phyloP scores from a whole-genome alignment of 2,113 vertebrate genomes.

The Dromiciops gliroides region DNA sequence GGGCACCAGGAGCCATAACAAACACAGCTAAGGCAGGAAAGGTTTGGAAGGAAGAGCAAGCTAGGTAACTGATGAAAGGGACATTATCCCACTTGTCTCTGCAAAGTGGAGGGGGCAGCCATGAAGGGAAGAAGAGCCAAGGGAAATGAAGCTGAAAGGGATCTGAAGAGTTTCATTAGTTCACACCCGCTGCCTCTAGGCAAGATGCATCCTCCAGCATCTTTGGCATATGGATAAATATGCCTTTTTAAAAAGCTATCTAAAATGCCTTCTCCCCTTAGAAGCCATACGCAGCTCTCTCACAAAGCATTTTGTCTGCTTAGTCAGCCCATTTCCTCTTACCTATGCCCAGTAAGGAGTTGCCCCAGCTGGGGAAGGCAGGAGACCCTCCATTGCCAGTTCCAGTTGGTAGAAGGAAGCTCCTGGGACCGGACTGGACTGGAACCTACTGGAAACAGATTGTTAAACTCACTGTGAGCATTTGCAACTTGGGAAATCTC shows the following conservation, averaged over 20 bases:
- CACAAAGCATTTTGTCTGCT: not conserved
- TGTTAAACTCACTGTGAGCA: not conserved
- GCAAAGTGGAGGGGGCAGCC: not conserved
- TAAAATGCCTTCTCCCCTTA: conserved; percentile 27
- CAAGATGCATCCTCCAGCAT: conserved; percentile 22
- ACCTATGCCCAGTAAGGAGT: not conserved
- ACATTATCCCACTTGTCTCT: not conserved
- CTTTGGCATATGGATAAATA: conserved; percentile 7
- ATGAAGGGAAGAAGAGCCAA: conserved; percentile 12
- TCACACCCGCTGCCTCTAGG: conserved; percentile 8
- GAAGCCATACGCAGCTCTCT: not conserved
- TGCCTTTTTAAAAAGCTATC: conserved; percentile 32
- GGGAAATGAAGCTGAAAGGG: conserved; percentile 17
- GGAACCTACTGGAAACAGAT: not conserved
- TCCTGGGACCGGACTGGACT: not conserved
- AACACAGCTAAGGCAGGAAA: conserved; percentile 1
- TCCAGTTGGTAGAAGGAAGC: not conserved
- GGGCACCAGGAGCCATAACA: not conserved
- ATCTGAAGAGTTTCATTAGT: conserved; percentile 3
- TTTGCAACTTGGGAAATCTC: not conserved
- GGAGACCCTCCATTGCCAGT: not conserved
- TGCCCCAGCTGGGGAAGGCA: not conserved
- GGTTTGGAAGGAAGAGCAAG: conserved; percentile 5
- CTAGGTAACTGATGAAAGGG: conserved; percentile 1
- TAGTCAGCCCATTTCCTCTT: conserved; percentile 7